These are phyloP conservation scores for Aselliscus stoliczkanus DNA, from an alignment of 2,797 vertebrate species.

Conservation along the genomic window DNA sequence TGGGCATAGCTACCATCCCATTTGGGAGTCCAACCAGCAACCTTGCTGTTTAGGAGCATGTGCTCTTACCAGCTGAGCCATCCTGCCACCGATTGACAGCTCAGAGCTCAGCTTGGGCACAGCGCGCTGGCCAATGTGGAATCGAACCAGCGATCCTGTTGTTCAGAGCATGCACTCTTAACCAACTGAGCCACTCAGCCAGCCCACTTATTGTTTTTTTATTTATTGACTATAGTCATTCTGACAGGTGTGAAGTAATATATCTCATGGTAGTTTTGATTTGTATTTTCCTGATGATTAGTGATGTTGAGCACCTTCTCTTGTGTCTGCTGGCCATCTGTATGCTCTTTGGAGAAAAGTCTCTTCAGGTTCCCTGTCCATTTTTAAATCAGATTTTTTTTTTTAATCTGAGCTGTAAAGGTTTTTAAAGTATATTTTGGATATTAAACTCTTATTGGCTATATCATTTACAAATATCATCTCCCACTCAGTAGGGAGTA, in stretches of 20 bases:
- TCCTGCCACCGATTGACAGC: too few relatives aligned
- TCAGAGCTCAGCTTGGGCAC: too few relatives aligned
- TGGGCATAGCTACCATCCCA: too few relatives aligned
- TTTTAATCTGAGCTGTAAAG: neutral
- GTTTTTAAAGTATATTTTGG: neutral
- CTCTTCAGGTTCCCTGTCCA: neutral
- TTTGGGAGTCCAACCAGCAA: too few relatives aligned
- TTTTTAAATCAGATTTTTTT: neutral
- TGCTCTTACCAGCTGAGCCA: too few relatives aligned
- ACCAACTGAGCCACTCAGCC: too few relatives aligned
- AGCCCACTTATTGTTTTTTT: neutral
- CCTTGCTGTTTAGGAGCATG: too few relatives aligned
- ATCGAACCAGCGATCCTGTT: too few relatives aligned
- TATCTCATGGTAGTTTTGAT: neutral
- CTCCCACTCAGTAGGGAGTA: neutral
- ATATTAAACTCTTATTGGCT: neutral
- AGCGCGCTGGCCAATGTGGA: too few relatives aligned
- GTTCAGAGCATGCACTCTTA: too few relatives aligned
- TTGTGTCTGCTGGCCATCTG: neutral
- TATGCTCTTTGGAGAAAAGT: neutral
- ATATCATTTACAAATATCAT: neutral
- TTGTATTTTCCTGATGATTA: neutral
- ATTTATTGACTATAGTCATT: neutral
- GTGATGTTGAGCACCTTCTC: neutral
- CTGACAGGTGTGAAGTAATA: neutral